These are phyloP conservation scores for Melipona beecheii DNA, from an alignment of 2,888 invertebrate species.

Conservation along the genomic window DNA sequence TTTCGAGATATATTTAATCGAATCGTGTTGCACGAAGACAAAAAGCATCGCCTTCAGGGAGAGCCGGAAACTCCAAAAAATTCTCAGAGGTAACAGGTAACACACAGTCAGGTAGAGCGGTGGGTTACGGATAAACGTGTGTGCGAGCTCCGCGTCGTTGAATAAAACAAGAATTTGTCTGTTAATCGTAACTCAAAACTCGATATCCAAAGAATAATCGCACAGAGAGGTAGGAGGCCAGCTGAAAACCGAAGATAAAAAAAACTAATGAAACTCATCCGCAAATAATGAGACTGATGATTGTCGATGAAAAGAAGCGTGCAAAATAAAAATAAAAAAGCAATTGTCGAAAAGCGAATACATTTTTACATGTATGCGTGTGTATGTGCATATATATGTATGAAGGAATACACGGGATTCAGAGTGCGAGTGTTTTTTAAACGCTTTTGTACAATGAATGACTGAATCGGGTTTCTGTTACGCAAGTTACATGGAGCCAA, in stretches of 20 bases:
- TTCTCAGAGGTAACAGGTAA: slow-evolving; percentile 43
- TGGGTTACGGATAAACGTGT: slow-evolving; percentile 50
- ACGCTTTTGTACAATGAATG: slow-evolving; percentile 12
- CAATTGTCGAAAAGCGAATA: slow-evolving; percentile 5
- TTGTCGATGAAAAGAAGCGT: slow-evolving; percentile 48
- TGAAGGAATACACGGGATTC: slow-evolving; percentile 24
- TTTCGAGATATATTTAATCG: slow-evolving; percentile 54
- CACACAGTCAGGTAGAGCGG: slow-evolving; percentile 33
- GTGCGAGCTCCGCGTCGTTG: slow-evolving; percentile 48
- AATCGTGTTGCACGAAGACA: slow-evolving; percentile 45
- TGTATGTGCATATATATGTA: neutral
- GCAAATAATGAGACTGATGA: slow-evolving; percentile 28
- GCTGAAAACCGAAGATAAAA: slow-evolving; percentile 71
- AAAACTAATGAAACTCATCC: slow-evolving; percentile 56
- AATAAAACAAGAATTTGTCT: slow-evolving; percentile 52
- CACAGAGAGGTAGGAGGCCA: slow-evolving; percentile 47
- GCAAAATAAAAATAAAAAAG: slow-evolving; percentile 24
- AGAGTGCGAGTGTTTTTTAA: neutral
- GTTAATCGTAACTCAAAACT: slow-evolving; percentile 58
- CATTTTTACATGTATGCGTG: neutral
- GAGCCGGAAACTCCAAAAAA: slow-evolving; percentile 58
- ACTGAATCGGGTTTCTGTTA: slow-evolving; percentile 44
- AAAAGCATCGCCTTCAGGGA: slow-evolving; percentile 66
- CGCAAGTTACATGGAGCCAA: slow-evolving; percentile 41
- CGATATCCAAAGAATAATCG: slow-evolving; percentile 56